These are phyloP conservation scores for Hapalemur alaotrensis DNA, from an alignment of 2,797 vertebrate species.

Conservation along the genomic window DNA sequence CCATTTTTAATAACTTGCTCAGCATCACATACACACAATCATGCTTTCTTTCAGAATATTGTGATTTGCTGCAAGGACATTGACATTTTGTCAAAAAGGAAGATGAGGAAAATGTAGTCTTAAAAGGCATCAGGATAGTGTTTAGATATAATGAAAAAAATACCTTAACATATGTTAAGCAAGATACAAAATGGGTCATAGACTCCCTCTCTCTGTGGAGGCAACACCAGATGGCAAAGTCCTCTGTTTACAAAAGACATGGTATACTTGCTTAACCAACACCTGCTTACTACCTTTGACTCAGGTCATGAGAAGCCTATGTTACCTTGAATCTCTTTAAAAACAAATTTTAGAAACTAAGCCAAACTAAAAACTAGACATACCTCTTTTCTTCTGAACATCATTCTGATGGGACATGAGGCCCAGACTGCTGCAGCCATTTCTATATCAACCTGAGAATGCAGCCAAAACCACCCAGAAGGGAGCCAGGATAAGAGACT, in stretches of 20 bases:
- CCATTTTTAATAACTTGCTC: slow-evolving; percentile 12
- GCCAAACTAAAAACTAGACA: not conserved
- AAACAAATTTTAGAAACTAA: not conserved
- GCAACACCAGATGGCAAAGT: not conserved
- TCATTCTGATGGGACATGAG: not conserved
- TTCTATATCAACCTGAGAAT: slow-evolving; percentile 18
- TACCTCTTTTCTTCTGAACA: not conserved
- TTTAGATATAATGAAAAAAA: not conserved
- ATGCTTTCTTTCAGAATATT: slow-evolving; percentile 28
- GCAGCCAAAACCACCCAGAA: not conserved
- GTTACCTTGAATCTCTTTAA: not conserved
- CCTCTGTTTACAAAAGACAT: not conserved
- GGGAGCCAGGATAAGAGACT: not conserved
- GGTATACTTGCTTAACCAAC: not conserved
- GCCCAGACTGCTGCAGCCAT: not conserved
- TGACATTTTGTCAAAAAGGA: not conserved
- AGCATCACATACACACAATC: not conserved
- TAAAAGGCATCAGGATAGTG: not conserved
- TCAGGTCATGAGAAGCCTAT: not conserved
- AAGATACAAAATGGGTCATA: not conserved
- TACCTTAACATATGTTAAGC: not conserved
- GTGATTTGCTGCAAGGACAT: not conserved
- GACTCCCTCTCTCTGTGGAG: not conserved
- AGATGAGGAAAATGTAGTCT: not conserved
- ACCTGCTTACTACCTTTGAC: not conserved